Evolutionary conservation across 92 coral and sea anemone genomes (phyloP).

Genomic region (Heteractis magnifica): DNA sequence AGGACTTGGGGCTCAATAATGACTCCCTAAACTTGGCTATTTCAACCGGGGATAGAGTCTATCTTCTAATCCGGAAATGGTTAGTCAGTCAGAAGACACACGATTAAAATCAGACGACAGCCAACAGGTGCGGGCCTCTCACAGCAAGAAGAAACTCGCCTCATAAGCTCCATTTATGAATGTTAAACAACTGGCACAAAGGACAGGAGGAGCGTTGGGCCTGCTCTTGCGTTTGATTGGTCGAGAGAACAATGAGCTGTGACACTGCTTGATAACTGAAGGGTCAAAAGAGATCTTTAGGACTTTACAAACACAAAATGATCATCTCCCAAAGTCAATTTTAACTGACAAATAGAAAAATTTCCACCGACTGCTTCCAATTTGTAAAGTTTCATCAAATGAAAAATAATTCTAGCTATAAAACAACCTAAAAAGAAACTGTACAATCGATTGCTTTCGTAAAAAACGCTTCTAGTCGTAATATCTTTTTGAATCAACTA

Average conservation of each 20-base stretch:
- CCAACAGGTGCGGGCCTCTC: constrained; percentile 36
- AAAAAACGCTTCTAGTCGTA: background rate
- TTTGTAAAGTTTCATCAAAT: background rate
- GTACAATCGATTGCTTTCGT: background rate
- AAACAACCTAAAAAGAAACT: background rate
- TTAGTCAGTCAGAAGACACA: constrained; percentile 15
- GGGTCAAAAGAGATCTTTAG: constrained; percentile 11
- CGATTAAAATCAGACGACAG: constrained; percentile 18
- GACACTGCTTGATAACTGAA: constrained; percentile 9
- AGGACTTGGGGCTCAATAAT: constrained; percentile 1
- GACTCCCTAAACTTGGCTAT: constrained; percentile 8
- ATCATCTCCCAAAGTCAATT: constrained; percentile 1
- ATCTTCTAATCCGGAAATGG: constrained; percentile 36
- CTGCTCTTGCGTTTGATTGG: constrained; percentile 25
- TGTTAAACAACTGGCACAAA: constrained; percentile 21
- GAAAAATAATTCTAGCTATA: background rate
- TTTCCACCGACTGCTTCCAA: background rate
- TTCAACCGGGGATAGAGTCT: constrained; percentile 7
- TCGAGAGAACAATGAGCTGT: constrained; percentile 16
- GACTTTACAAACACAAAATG: constrained; percentile 5
- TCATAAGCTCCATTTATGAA: constrained; percentile 29
- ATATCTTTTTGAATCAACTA: background rate
- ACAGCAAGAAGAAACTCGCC: background rate
- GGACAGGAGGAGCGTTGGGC: background rate
- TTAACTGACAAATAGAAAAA: background rate